Evolutionary conservation across 2,113 vertebrate genomes (phyloP), one percentile per base, ranked within the genome.

Genomic region (Syngnathoides biaculeatus): DNA sequence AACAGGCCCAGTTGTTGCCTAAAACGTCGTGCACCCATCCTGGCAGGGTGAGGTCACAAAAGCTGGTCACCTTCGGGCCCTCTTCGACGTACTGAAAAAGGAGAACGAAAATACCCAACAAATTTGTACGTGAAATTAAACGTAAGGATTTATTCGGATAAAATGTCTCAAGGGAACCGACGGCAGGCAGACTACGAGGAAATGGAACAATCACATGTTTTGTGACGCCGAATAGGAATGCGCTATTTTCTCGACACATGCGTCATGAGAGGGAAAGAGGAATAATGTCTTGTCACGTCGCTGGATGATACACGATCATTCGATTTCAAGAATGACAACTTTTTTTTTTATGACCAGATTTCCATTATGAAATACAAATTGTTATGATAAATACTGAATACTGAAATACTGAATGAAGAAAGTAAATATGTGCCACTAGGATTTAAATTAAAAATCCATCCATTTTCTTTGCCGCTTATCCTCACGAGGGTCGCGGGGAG

Each of bases 21-120:
- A 98, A 86, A 0, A 95, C 92, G 53, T 99, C 95, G 42, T 99
- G 97, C 1, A 94, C 97, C 96, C 94, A 98, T 40, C 97, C 97
- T 0, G 93, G 89, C 2, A 97, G 71, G 0, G 95, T 98, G 79
- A 98, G 94, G 8, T 98, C 91, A 81, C 97, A 99, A 73, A 94
- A 96, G 75, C 95, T 96, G 75, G 92, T 95, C 53, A 95, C 93
- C 14, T 86, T 87, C 0, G 47, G 11, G 17, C 92, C 93, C 1
- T 93, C 86, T 42, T 91, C 20, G 78, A 92, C 86, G 85, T 96
- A 99, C 97, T 99, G 86, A n/a, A 66, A 42, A 38, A 17, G 30
- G 20, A 52, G 17, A 38, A 20, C n/a, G 19, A 26, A 43, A 43
- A 43, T 22, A 12, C 13, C 14, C 11, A 13, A 42, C n/a, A n/a